phyloP scores from a whole-genome alignment of 1,140 invertebrate genomes.

The Pseudobourletiella spinata region DNA sequence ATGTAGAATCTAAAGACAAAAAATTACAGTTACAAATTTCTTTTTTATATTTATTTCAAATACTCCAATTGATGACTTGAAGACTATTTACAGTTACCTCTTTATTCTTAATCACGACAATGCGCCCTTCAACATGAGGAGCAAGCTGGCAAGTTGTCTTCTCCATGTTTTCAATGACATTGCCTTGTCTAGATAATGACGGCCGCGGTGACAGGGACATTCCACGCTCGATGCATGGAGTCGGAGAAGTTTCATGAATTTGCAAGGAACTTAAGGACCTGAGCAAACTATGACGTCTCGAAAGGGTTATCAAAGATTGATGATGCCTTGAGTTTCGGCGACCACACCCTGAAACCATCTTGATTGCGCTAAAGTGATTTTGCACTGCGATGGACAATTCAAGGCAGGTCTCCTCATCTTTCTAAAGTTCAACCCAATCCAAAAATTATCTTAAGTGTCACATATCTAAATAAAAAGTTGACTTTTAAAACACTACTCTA shows the following conservation, averaged over 20 bases:
- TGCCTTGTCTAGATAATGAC: constrained; percentile 49
- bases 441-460: constrained; percentile 6
- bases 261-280: constrained; percentile 57
- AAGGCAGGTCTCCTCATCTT: constrained; percentile 70
- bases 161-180: constrained; percentile 59
- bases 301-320: constrained; percentile 69
- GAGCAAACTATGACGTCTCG: constrained; percentile 52
- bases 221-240: constrained; percentile 37
- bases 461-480: constrained; percentile 4
- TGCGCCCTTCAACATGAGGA: constrained; percentile 64
- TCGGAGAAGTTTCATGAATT: constrained; percentile 44
- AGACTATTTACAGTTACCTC: constrained; percentile 15
- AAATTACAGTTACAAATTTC: too few species aligned
- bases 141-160: constrained; percentile 63
- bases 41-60: neutral
- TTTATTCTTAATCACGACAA: constrained; percentile 46
- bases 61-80: too few species aligned
- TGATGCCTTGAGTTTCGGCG: constrained; percentile 65
- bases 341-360: constrained; percentile 55
- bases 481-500: neutral
- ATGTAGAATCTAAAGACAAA: constrained; percentile 16
- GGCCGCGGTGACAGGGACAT: constrained; percentile 36
- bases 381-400: constrained; percentile 69
- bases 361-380: constrained; percentile 80
- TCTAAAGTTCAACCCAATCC: too few species aligned